Percentiles rank a stretch among this genome's conserved stretches.
Conservation (phyloP, 2,113 vertebrate genomes). For the Lepus timidus region DNA sequence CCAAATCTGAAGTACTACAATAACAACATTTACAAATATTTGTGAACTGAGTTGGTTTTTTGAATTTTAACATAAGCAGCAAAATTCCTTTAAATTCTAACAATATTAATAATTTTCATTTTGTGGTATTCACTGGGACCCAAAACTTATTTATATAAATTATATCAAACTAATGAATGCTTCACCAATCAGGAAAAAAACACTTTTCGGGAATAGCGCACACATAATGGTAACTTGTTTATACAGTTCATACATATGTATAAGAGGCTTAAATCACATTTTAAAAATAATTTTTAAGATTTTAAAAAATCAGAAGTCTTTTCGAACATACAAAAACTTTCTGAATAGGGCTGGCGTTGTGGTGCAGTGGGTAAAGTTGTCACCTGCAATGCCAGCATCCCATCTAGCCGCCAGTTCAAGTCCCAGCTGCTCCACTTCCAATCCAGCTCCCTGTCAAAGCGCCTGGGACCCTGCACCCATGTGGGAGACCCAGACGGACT, state of each 20-base stretch:
- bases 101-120: slow-evolving; percentile 1
- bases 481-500: no score
- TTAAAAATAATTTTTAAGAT: slow-evolving; percentile 33
- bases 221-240: not conserved
- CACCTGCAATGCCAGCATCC: no score
- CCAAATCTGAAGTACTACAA: slow-evolving; percentile 16
- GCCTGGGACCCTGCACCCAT: no score
- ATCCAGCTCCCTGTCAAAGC: no score
- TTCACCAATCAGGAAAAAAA: not conserved
- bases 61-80: slow-evolving; percentile 19
- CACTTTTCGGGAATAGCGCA: slow-evolving; percentile 39
- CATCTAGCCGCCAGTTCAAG: no score
- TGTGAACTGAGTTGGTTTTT: slow-evolving; percentile 47
- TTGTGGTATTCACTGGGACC: not conserved
- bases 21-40: not conserved
- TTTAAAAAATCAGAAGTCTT: slow-evolving; percentile 45
- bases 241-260: not conserved
- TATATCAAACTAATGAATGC: slow-evolving; percentile 35
- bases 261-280: not conserved
- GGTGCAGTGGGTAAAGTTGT: no score
- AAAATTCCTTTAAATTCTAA: slow-evolving; percentile 5
- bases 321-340: slow-evolving; percentile 25
- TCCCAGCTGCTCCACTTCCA: no score
- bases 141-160: not conserved
- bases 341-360: not conserved